Base-by-base conservation (phyloP, 2,888 invertebrate species). In the Pseudococcus viburni region DNA sequence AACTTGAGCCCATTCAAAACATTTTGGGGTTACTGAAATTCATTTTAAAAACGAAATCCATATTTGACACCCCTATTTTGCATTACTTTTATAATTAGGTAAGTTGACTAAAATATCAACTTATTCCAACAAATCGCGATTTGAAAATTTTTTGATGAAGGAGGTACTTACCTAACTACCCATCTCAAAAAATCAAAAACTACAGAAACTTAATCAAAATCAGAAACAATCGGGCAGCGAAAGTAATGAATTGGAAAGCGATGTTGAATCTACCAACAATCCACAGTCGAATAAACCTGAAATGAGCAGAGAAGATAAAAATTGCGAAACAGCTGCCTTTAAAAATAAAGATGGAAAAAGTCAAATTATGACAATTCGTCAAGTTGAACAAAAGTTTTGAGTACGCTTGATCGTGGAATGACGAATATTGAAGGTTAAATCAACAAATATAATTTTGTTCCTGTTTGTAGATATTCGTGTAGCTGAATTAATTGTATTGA, bases 151-250 rank as follows among this genome's bases (percentile, higher is more conserved):
- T n/a, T n/a, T n/a, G n/a, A n/a, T n/a, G n/a, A n/a, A n/a, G n/a
- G n/a, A n/a, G n/a, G n/a, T n/a, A n/a, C n/a, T n/a, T n/a, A n/a
- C n/a, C n/a, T n/a, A n/a, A n/a, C n/a, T n/a, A n/a, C n/a, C n/a
- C n/a, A n/a, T n/a, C n/a, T n/a, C n/a, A n/a, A 68, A 89, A 19
- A 88, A 84, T 39, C 85, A 83, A 89, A 89, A 90, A 89, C 87
- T 64, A 22, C 84, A 85, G 64, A 88, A 88, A 83, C 80, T 46
- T 0, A 46, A 46, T 46, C 12, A 83, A 83, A 46, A 83, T 1
- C 8, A 83, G 19, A 4, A 26, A 83, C 19, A 46, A 46, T 83
- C 80, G 12, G 85, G 89, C 85, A 89, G 86, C 89, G 88, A 59
- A 42, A 88, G 55, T 42, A 42, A 11, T n/a, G 59, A 83, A 51